A percentile compares a stretch with the other conserved stretches of the same genome.
These are phyloP conservation scores for Lordiphosa clarofinis DNA, from an alignment of 1,140 invertebrate species.

Conservation along the genomic window DNA sequence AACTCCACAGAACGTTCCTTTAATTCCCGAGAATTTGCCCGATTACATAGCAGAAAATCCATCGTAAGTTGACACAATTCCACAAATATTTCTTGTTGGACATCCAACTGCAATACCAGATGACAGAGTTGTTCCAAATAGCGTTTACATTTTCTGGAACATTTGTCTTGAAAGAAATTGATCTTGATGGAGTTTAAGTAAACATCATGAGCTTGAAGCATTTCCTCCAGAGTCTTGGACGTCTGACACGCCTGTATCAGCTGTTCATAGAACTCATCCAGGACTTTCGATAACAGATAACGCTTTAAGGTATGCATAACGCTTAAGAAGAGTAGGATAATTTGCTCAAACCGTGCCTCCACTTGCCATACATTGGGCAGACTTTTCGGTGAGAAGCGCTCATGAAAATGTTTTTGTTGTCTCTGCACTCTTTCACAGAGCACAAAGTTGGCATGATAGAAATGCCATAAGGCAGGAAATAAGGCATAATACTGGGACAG, in stretches of 20 bases:
- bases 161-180: slow-evolving; percentile 7
- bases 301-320: slow-evolving; percentile 20
- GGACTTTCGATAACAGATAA: slow-evolving; percentile 16
- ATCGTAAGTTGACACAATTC: neutral
- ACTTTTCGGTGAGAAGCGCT: neutral
- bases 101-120: slow-evolving; percentile 22
- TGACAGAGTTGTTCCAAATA: slow-evolving; percentile 17
- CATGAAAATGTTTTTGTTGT: slow-evolving; percentile 7
- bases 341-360: neutral
- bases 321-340: slow-evolving; percentile 8
- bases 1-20: slow-evolving; percentile 10
- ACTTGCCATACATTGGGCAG: slow-evolving; percentile 2
- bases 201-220: slow-evolving; percentile 19
- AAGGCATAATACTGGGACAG: slow-evolving; percentile 14
- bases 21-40: neutral
- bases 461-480: slow-evolving; percentile 30
- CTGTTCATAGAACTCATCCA: slow-evolving; percentile 9
- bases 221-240: slow-evolving; percentile 23
- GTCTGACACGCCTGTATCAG: neutral
- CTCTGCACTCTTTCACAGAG: slow-evolving; percentile 21
- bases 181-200: slow-evolving; percentile 30
- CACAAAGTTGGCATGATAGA: slow-evolving; percentile 42
- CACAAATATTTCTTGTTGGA: slow-evolving; percentile 24
- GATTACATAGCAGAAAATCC: neutral
- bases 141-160: neutral